Evolutionary conservation across 2,888 invertebrate species (phyloP).

Genomic region (Lycophotia porphyrea): DNA sequence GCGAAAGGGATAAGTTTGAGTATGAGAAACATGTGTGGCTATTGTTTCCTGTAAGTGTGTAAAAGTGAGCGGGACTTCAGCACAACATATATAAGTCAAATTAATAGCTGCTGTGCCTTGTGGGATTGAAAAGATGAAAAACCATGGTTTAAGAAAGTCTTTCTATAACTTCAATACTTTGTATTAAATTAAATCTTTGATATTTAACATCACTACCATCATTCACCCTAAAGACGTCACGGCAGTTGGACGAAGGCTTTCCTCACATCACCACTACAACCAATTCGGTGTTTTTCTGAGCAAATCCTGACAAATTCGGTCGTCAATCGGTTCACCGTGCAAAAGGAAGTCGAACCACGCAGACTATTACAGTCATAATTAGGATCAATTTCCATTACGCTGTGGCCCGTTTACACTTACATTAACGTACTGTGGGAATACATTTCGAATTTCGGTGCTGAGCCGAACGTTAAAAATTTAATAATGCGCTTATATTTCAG

Average conservation of each 20-base stretch:
- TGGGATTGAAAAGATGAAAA: not conserved
- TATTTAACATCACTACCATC: not conserved
- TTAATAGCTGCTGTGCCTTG: not conserved
- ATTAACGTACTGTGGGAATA: not conserved
- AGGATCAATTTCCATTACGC: not conserved
- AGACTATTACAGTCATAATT: not conserved
- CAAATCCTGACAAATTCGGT: not conserved
- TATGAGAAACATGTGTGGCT: not conserved
- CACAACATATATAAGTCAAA: not conserved
- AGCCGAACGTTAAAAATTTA: not conserved
- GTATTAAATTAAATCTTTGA: not conserved
- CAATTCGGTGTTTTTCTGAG: not conserved
- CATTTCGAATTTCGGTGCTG: not conserved
- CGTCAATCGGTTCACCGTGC: not conserved
- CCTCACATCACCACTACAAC: not conserved
- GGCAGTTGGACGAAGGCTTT: not conserved
- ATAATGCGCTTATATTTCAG: not conserved
- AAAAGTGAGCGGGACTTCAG: not conserved
- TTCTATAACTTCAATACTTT: not conserved
- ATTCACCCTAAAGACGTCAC: no score
- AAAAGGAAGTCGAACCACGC: not conserved
- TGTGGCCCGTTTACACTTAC: not conserved
- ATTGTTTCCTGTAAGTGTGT: not conserved
- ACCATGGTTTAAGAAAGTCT: not conserved
- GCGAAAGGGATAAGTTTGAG: not conserved